Evolutionary conservation across 1,140 invertebrate species (phyloP).

Genomic region (Drosophila sulfurigaster): DNA sequence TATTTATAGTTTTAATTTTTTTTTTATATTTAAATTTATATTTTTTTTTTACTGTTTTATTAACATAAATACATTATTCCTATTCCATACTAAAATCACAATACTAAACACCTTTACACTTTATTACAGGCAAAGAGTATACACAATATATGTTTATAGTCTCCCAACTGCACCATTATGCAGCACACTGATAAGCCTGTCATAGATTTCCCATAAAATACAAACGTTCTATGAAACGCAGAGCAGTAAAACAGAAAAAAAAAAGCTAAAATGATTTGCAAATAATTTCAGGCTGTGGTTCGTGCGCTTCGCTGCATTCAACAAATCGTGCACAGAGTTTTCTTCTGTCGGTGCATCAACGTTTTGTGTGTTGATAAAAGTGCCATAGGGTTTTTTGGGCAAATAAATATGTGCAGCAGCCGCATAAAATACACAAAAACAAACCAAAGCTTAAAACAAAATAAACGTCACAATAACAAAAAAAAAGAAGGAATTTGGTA

Average conservation of each 20-base stretch:
- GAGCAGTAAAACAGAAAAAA: conserved; percentile 2
- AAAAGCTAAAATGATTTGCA: conserved; percentile 18
- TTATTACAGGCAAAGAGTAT: background rate
- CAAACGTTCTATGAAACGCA: background rate
- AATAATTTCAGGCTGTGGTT: conserved; percentile 38
- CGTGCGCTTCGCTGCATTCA: conserved; percentile 36
- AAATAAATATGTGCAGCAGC: conserved; percentile 70
- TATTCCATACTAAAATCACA: too few relatives aligned
- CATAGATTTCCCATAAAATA: conserved; percentile 45
- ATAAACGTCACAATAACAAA: conserved; percentile 11
- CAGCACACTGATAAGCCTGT: conserved; percentile 33
- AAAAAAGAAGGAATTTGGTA: conserved; percentile 25
- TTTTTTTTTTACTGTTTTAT: too few relatives aligned
- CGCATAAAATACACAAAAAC: conserved; percentile 57
- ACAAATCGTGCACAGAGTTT: conserved; percentile 4
- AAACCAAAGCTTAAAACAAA: conserved; percentile 42
- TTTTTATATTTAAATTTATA: too few relatives aligned
- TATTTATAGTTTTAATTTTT: too few relatives aligned
- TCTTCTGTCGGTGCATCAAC: conserved; percentile 16
- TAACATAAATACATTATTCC: too few relatives aligned
- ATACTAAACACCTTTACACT: background rate
- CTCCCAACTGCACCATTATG: conserved; percentile 19
- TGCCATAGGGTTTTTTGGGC: conserved; percentile 68
- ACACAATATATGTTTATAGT: background rate
- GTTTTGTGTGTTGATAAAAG: conserved; percentile 59